Conservation (phyloP, 1,140 invertebrate genomes). For the Asbolus verrucosus region DNA sequence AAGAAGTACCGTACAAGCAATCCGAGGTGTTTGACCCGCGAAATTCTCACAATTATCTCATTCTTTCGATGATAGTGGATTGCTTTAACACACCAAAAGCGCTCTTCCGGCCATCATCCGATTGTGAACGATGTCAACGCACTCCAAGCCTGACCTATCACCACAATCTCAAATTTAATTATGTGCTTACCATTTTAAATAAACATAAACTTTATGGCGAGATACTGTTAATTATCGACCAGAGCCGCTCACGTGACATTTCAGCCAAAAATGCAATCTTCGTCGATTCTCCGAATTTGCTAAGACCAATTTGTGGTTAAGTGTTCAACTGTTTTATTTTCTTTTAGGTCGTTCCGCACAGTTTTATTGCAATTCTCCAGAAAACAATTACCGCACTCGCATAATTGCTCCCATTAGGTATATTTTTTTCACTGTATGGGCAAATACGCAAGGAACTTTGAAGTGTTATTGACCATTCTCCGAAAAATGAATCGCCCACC, state of each 20-base stretch:
- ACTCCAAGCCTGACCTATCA: conserved; percentile 11
- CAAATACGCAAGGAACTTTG: no score
- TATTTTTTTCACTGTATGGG: neutral
- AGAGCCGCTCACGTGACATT: neutral
- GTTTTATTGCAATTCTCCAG: conserved; percentile 1
- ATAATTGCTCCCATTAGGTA: conserved; percentile 5
- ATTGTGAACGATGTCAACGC: conserved; percentile 24
- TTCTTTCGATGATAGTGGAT: conserved; percentile 29
- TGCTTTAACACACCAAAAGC: conserved; percentile 19
- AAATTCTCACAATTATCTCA: conserved; percentile 39
- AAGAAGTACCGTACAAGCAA: conserved; percentile 35
- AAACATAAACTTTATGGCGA: neutral
- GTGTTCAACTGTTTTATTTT: conserved; percentile 6
- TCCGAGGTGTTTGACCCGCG: conserved; percentile 36
- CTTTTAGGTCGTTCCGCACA: neutral
- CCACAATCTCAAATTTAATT: neutral
- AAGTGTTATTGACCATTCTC: no score
- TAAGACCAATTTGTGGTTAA: conserved; percentile 1
- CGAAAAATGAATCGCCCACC: neutral
- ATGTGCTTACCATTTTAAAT: neutral
- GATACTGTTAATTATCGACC: neutral
- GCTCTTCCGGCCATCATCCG: conserved; percentile 27
- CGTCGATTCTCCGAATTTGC: neutral
- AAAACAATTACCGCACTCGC: neutral
- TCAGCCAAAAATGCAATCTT: neutral